Evolutionary conservation across 2,113 vertebrate species (phyloP).

Genomic region (Oreochromis spilurus): DNA sequence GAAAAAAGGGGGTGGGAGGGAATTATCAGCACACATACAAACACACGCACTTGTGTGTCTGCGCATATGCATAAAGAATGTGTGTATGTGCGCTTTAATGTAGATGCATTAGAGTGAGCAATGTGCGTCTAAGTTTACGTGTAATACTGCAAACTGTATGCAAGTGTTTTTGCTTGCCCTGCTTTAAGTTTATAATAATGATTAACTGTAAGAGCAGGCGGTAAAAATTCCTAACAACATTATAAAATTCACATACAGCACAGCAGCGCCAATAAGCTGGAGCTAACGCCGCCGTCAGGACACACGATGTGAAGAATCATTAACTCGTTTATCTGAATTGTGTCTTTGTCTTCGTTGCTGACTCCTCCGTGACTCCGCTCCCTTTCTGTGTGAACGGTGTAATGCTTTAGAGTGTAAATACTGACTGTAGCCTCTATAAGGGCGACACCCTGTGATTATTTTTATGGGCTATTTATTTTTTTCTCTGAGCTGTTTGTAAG

Average conservation of each 20-base stretch:
- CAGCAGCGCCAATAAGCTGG: conserved; percentile 1
- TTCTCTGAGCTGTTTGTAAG: background rate
- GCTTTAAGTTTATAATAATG: background rate
- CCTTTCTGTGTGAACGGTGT: background rate
- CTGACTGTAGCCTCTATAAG: background rate
- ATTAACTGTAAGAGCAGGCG: background rate
- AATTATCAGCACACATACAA: background rate
- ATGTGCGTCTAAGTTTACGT: background rate
- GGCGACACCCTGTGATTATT: background rate
- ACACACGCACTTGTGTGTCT: background rate
- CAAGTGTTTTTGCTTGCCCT: background rate
- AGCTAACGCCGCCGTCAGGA: background rate
- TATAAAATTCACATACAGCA: background rate
- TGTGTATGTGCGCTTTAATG: background rate
- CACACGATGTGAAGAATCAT: background rate
- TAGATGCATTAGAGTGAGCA: background rate
- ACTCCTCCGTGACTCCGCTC: background rate
- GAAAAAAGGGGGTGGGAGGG: background rate
- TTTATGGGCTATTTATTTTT: background rate
- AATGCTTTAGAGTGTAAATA: conserved; percentile 2
- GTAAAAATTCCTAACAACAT: background rate
- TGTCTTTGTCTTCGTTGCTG: background rate
- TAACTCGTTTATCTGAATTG: background rate
- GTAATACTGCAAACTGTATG: background rate
- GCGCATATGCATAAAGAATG: background rate